Conservation (phyloP, 2,888 invertebrate genomes). For the Mythimna lalbum region DNA sequence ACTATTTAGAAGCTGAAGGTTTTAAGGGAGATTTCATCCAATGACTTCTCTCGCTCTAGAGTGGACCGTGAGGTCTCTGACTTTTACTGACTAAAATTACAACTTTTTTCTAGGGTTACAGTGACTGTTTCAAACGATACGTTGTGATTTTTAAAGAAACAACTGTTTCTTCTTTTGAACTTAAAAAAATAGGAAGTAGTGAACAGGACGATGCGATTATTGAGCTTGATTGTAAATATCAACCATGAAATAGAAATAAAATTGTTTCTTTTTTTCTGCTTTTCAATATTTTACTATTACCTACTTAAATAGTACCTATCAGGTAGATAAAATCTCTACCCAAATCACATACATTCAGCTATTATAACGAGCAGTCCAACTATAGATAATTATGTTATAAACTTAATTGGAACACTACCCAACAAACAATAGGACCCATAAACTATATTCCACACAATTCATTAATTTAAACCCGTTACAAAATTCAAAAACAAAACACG, state of each 20-base stretch:
- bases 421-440: slow-evolving; percentile 14
- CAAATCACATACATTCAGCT: background rate
- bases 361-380: background rate
- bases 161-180: background rate
- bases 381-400: slow-evolving; percentile 15
- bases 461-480: slow-evolving; percentile 35
- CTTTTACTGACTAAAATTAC: too few species aligned
- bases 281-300: too few species aligned
- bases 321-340: background rate
- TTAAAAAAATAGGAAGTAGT: background rate
- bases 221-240: too few species aligned
- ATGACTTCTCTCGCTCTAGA: too few species aligned
- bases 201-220: background rate
- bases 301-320: too few species aligned
- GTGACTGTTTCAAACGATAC: too few species aligned
- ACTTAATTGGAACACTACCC: slow-evolving; percentile 6
- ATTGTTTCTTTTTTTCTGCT: too few species aligned
- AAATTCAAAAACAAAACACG: slow-evolving; percentile 41
- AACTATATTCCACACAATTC: slow-evolving; percentile 9
- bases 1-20: background rate
- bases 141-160: background rate
- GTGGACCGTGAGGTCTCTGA: too few species aligned
- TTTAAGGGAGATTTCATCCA: background rate
- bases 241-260: too few species aligned
- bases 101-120: too few species aligned